Evolutionary conservation across 2,888 invertebrate species (phyloP), one percentile per base, ranked within the genome.

Genomic region (Synanthedon andrenaeformis): DNA sequence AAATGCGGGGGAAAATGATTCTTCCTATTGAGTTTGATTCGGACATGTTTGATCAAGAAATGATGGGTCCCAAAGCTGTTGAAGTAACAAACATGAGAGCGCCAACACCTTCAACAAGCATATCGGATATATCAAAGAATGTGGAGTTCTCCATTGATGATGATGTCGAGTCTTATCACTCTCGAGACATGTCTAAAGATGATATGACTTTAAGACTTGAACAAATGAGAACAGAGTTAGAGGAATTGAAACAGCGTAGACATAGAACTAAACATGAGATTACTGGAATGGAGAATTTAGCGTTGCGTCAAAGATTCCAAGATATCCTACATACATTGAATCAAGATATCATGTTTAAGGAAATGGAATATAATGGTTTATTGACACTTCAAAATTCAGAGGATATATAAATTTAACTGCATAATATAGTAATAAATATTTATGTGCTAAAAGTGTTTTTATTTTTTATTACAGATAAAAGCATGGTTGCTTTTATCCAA

Each of bases 201-300:
- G 88, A 90, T 56, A 87, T 92, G 65, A 89, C 89, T 61, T 74
- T 88, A 0, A 91, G 94, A 62, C 89, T 96, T 61, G 91, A 91
- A 54, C 92, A 93, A 61, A 75, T 96, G 3, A 90, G 92, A 53
- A 82, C 90, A 11, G 94, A 96, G 73, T 82, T 96, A 51, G 90
- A 91, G 13, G 94, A 95, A 59, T 78, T 96, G 13, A 92, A 92
- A 65, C 90, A 91, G 45, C 90, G 94, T 52, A 88, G 94, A 57
- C 90, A 92, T 54, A 92, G 94, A 64, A 96, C 95, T 59, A 95
- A 96, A 66, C 89, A 91, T 60, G 95, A 96, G 78, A 92, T 96
- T 57, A 91, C 93, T 19, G 93, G 92, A 51, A 95, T 96, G 72
- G 96, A 96, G 70, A 97, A 96, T 75, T 86, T 92, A 58, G 94